Conservation (phyloP, 35 echinoderm and acorn worm genomes). For the Ophioderma brevispina region DNA sequence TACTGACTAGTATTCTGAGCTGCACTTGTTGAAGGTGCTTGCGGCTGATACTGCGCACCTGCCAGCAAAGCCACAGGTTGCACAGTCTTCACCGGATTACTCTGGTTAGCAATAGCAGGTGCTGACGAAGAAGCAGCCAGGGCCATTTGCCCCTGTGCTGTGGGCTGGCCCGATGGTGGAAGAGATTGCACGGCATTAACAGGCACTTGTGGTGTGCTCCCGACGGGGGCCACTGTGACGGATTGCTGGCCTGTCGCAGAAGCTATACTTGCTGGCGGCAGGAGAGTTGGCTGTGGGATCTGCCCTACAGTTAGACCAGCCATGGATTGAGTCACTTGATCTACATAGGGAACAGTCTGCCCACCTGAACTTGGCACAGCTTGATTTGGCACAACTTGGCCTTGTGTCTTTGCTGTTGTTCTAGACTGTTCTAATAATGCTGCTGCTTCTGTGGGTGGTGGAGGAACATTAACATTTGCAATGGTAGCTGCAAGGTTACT, state of each 20-base stretch:
- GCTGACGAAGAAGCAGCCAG: background rate
- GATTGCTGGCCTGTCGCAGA: background rate
- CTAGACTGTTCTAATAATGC: constrained; percentile 18
- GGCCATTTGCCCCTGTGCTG: background rate
- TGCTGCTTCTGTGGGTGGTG: constrained; percentile 27
- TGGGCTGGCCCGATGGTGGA: background rate
- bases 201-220: background rate
- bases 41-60: background rate
- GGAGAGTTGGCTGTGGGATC: background rate
- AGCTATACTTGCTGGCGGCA: background rate
- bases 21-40: background rate
- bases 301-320: constrained; percentile 1
- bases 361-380: constrained; percentile 8
- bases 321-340: background rate
- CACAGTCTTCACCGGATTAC: background rate
- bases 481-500: constrained; percentile 37
- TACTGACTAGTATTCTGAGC: background rate
- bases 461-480: constrained; percentile 40
- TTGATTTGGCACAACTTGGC: constrained; percentile 5
- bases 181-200: background rate
- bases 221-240: background rate
- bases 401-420: constrained; percentile 4
- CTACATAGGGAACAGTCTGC: background rate
- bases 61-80: background rate
- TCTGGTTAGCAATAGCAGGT: background rate